Evolutionary conservation across 2,113 vertebrate genomes (phyloP), one percentile per base, ranked within the genome.

Genomic region (Daboia siamensis): DNA sequence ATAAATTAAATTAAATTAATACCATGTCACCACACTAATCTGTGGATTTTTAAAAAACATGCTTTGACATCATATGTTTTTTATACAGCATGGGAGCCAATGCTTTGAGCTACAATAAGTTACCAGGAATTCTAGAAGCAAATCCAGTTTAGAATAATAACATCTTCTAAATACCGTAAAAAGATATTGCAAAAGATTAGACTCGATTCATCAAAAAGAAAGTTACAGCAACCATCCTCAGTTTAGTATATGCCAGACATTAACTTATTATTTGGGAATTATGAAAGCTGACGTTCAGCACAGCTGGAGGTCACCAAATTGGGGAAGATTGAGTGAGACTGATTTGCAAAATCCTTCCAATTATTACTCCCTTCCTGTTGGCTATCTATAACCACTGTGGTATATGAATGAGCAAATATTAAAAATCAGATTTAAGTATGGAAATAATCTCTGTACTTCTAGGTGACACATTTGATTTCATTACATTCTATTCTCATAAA

Each of bases 401-500:
- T 64, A 80, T 0, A 20, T 84, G 92, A 93, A 93, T 1, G 7
- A 94, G 20, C 0, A 94, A 92, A 48, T 39, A 56, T 7, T 15
- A 29, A 90, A 3, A 11, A 57, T 88, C n/a, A 94, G 21, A 26
- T 90, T 61, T 46, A n/a, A 52, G 21, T 54, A 84, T 57, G 24
- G 54, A 69, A 96, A 0, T 9, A 88, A 87, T 11, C 90, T 89
- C 92, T 88, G 59, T 44, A 54, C 17, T 33, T 93, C 88, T 33
- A 89, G 51, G 12, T 85, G 89, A 91, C 0, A 0, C 5, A 88
- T 12, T 23, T 2, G 90, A 39, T 90, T 84, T 39, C 51, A 13
- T 46, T 57, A 24, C 57, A 15, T 57, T 24, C 20, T 44, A 23
- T 33, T 80, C 74, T 92, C 48, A 56, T 56, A 84, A 39, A 39